Evolutionary conservation across 2,113 vertebrate species (phyloP).

Genomic region (Pteronura brasiliensis): DNA sequence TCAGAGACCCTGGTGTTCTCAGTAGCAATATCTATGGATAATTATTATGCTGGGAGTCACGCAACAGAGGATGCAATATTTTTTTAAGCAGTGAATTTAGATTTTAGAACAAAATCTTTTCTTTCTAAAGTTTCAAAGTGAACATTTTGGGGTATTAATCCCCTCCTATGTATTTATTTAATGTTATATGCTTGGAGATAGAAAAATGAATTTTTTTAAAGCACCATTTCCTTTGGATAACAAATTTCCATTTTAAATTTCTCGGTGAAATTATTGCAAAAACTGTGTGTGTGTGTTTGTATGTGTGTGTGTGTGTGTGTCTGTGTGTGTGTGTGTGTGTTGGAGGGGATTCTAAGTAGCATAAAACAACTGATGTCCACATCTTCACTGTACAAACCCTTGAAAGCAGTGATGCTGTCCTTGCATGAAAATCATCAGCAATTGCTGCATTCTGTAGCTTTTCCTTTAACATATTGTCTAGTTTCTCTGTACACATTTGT

Average conservation of each 20-base stretch:
- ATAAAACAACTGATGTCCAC: too few species aligned
- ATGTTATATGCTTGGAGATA: neutral
- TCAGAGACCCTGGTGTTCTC: neutral
- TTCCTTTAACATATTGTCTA: neutral
- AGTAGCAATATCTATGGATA: fast-evolving
- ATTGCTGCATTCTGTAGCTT: too few species aligned
- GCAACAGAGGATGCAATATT: fast-evolving
- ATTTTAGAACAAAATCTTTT: neutral
- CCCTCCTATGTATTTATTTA: neutral
- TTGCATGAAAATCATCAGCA: fast-evolving
- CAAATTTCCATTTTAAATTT: neutral
- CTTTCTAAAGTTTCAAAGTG: neutral
- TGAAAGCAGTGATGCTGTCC: neutral
- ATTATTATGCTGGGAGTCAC: neutral
- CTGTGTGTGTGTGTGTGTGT: neutral
- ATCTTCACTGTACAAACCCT: fast-evolving
- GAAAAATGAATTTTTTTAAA: neutral
- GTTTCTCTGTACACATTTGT: neutral
- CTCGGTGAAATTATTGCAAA: neutral
- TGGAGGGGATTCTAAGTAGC: neutral
- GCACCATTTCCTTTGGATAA: neutral
- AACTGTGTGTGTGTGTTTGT: neutral
- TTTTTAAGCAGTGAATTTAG: neutral
- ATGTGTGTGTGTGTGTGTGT: neutral
- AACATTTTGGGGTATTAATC: neutral